phyloP scores from a whole-genome alignment of 2,113 vertebrate genomes.

The Xenopus tropicalis region UCB_Xtro_10.0 CM004447.2:121523501-121524000 shows the following conservation, averaged over 20 bases:
- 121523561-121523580: conserved; percentile 99
- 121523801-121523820: conserved; percentile 82
- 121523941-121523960: conserved; percentile 92
- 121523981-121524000: conserved; percentile 86
- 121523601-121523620: conserved; percentile 98
- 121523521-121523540: conserved; percentile 97
- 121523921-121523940: conserved; percentile 97
- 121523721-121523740: conserved; percentile 79
- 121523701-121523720: conserved; percentile 90
- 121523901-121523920: conserved; percentile 92
- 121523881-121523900: conserved; percentile 86
- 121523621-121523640: conserved; percentile 96
- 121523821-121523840: conserved; percentile 89
- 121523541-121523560: conserved; percentile 98
- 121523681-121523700: conserved; percentile 99
- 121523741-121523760: conserved; percentile 98
- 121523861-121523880: conserved; percentile 86
- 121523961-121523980: conserved; percentile 86
- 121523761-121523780: conserved; percentile 98
- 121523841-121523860: conserved; percentile 84
- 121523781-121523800: conserved; percentile 94
- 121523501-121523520: conserved; percentile 98
- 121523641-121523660: conserved; percentile 97
- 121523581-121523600: conserved; percentile 98
- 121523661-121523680: conserved; percentile 94